These are phyloP conservation scores for Acanthoscelides obtectus DNA, from an alignment of 2,888 invertebrate species.

Conservation along the genomic window DNA sequence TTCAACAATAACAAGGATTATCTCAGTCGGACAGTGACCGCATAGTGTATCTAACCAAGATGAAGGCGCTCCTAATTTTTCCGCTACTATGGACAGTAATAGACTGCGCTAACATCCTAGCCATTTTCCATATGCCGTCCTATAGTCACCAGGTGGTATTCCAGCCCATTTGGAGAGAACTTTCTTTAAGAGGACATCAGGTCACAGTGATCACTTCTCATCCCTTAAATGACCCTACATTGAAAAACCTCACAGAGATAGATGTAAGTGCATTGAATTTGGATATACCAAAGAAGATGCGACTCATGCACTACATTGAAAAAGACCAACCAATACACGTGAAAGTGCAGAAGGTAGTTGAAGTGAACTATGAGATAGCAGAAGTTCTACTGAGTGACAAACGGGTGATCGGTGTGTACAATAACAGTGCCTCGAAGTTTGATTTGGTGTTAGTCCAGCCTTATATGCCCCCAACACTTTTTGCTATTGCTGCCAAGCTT, in stretches of 20 bases:
- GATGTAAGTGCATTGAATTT: conserved; percentile 26
- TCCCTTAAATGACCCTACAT: conserved; percentile 21
- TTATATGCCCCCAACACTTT: conserved; percentile 28
- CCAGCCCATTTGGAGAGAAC: conserved; percentile 28
- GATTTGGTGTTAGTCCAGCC: conserved; percentile 34
- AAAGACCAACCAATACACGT: conserved; percentile 26
- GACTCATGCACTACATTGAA: conserved; percentile 30
- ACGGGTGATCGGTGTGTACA: conserved; percentile 29
- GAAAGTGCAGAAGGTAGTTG: conserved; percentile 25
- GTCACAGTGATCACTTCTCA: conserved; percentile 27
- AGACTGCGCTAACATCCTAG: conserved; percentile 9
- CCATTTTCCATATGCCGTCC: conserved; percentile 10
- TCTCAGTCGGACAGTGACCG: no score
- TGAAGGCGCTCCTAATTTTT: not conserved
- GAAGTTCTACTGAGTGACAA: conserved; percentile 25
- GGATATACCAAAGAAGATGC: conserved; percentile 25
- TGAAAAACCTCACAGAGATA: conserved; percentile 38
- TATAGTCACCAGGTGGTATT: conserved; percentile 22
- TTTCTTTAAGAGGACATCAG: conserved; percentile 27
- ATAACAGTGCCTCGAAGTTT: conserved; percentile 25
- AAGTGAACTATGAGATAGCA: conserved; percentile 25
- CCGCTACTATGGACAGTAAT: not conserved
- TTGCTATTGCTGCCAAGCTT: conserved; percentile 27
- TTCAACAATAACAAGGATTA: not conserved
- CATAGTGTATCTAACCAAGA: not conserved